Evolutionary conservation across 1,140 invertebrate species (phyloP).

Genomic region (Lineus longissimus): DNA sequence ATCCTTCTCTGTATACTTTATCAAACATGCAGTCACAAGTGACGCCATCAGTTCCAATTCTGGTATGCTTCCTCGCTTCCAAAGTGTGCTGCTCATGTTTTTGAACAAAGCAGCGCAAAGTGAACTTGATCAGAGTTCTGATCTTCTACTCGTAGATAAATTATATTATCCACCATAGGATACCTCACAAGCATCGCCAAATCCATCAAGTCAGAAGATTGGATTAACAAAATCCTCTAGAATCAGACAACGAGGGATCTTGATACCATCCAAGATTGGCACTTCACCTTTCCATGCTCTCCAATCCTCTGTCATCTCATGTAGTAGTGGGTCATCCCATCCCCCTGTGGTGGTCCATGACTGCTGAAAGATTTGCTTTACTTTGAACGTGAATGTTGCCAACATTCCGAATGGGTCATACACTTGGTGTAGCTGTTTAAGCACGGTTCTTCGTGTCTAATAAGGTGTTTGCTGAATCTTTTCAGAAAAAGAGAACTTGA

Average conservation of each 20-base stretch:
- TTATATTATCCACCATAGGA: neutral
- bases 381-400: no score
- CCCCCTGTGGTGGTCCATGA: no score
- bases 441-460: neutral
- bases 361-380: no score
- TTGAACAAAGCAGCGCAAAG: neutral
- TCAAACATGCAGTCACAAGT: neutral
- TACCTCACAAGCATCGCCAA: neutral
- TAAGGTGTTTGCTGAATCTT: neutral
- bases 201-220: neutral
- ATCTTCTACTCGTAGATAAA: neutral
- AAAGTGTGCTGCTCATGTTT: neutral
- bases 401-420: no score
- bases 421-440: neutral
- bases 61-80: neutral
- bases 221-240: neutral
- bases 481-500: neutral
- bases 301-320: no score
- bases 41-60: constrained; percentile 1
- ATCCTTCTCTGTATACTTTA: neutral
- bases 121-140: neutral
- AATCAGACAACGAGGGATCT: neutral
- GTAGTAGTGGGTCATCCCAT: no score
- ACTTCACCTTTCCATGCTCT: no score
- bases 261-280: neutral